A percentile compares a stretch with the other conserved stretches of the same genome.
These are phyloP conservation scores for Mohoua ochrocephala DNA, from an alignment of 2,113 vertebrate species.

Conservation along the genomic window DNA sequence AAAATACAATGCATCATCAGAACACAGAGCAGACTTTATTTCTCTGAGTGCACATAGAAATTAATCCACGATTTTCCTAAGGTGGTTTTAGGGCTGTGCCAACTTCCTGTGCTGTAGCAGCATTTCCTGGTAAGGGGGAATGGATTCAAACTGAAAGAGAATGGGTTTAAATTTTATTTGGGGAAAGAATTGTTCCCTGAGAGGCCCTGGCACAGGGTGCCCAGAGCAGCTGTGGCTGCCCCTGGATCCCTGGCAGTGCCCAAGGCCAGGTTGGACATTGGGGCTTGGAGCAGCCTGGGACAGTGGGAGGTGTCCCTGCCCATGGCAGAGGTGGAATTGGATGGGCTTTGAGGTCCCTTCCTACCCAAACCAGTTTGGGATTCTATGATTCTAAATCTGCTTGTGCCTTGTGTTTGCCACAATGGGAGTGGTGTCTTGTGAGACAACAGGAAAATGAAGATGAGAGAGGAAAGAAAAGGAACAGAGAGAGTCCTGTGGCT, in stretches of 20 bases:
- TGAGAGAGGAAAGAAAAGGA: not conserved
- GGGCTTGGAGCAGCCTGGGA: not conserved
- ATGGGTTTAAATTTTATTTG: not conserved
- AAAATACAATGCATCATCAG: not conserved
- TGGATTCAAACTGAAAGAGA: not conserved
- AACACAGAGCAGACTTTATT: not conserved
- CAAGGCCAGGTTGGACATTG: not conserved
- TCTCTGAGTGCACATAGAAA: not conserved
- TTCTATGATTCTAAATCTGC: not conserved
- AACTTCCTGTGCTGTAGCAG: not conserved
- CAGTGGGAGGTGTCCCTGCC: not conserved
- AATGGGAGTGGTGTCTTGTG: not conserved
- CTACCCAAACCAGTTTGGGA: not conserved
- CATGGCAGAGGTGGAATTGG: not conserved
- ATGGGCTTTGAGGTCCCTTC: too few relatives aligned
- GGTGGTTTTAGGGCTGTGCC: not conserved
- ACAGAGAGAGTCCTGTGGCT: fast-evolving
- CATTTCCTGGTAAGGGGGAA: not conserved
- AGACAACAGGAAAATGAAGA: not conserved
- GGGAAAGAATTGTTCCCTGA: not conserved
- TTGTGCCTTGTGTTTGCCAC: not conserved
- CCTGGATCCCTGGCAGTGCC: not conserved
- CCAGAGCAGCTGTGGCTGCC: not conserved
- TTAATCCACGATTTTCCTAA: not conserved
- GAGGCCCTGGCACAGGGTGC: not conserved